These are phyloP conservation scores for Corbicula japonica DNA, from an alignment of 2,888 invertebrate genomes.

Conservation along the genomic window DNA sequence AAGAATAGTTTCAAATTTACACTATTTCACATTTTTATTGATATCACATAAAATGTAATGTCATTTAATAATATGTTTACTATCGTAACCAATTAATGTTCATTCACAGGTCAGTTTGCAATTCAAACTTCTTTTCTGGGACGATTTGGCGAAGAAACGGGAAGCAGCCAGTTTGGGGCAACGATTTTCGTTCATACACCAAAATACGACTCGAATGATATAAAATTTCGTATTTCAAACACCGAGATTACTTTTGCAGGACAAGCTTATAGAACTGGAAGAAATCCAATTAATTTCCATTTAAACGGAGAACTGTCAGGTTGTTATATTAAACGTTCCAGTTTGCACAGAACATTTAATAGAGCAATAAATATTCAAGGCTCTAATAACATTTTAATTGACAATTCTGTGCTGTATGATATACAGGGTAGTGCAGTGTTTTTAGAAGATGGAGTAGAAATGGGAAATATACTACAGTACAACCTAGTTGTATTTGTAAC, in stretches of 20 bases:
- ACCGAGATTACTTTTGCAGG: slow-evolving; percentile 81
- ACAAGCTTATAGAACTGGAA: slow-evolving; percentile 84
- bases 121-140: slow-evolving; percentile 85
- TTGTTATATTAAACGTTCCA: slow-evolving; percentile 80
- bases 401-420: slow-evolving; percentile 81
- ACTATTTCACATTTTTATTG: background rate
- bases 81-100: background rate
- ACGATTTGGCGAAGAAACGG: slow-evolving; percentile 84
- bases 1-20: background rate
- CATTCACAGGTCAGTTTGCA: slow-evolving; percentile 83
- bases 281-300: slow-evolving; percentile 85
- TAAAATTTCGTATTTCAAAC: slow-evolving; percentile 72
- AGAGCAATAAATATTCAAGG: slow-evolving; percentile 84
- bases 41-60: background rate
- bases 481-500: slow-evolving; percentile 83
- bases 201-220: slow-evolving; percentile 62
- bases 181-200: slow-evolving; percentile 80
- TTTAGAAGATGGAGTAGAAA: slow-evolving; percentile 85
- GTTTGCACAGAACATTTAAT: slow-evolving; percentile 83
- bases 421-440: slow-evolving; percentile 85
- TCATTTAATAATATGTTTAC: background rate
- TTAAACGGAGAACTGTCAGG: slow-evolving; percentile 80
- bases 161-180: slow-evolving; percentile 83
- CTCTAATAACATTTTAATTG: slow-evolving; percentile 78
- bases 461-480: slow-evolving; percentile 80